phyloP scores from a whole-genome alignment of 2,797 vertebrate species.

The Cheirogaleus major region DNA sequence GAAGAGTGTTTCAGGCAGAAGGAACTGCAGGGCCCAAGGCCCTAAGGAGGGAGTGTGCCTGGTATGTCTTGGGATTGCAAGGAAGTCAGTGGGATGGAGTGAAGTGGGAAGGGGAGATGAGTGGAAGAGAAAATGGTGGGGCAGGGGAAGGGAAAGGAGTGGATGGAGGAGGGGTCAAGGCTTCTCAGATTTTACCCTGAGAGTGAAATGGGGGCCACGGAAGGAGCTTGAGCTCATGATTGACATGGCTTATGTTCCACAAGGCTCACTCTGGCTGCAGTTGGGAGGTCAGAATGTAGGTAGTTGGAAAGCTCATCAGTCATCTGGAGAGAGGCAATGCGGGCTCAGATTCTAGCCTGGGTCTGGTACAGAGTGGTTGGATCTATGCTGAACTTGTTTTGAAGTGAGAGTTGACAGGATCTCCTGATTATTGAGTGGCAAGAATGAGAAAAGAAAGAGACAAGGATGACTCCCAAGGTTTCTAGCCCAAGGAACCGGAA shows the following conservation, averaged over 20 bases:
- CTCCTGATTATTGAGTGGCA: background rate
- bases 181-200: background rate
- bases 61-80: background rate
- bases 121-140: background rate
- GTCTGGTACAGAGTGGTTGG: background rate
- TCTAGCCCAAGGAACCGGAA: background rate
- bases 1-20: background rate
- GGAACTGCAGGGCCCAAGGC: background rate
- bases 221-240: background rate
- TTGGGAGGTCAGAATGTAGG: background rate
- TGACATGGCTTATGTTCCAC: background rate
- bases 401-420: background rate
- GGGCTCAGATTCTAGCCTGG: background rate
- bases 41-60: background rate
- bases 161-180: background rate
- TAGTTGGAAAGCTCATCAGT: background rate
- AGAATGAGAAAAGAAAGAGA: background rate
- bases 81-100: background rate
- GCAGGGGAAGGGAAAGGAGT: background rate
- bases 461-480: background rate
- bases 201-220: background rate
- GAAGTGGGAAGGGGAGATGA: background rate
- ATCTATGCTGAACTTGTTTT: background rate
- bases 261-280: background rate
- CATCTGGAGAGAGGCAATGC: background rate